phyloP scores from a whole-genome alignment of 2,888 invertebrate species.

The Spisula solida region DNA sequence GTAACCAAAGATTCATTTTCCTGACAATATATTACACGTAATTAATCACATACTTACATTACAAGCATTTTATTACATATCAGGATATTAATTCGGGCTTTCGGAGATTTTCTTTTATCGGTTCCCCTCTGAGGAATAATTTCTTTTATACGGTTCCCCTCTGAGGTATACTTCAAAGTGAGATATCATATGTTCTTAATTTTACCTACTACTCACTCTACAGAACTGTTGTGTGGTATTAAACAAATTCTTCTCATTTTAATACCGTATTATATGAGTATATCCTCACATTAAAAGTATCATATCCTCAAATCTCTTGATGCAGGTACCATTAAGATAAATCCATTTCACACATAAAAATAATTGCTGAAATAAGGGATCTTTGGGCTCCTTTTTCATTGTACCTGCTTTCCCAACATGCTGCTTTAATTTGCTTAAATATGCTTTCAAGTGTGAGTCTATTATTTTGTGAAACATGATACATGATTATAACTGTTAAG shows the following conservation, averaged over 20 bases:
- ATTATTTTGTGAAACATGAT: not conserved
- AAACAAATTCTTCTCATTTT: not conserved
- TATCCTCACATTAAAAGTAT: not conserved
- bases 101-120: not conserved
- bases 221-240: not conserved
- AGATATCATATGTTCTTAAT: not conserved
- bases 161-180: not conserved
- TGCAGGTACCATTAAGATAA: not conserved
- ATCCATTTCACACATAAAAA: constrained; percentile 13
- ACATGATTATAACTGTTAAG: not conserved
- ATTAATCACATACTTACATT: not conserved
- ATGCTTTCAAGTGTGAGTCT: not conserved
- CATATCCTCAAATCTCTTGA: not conserved
- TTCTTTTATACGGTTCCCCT: not conserved
- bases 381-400: not conserved
- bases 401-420: not conserved
- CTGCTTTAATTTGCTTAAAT: constrained; percentile 8
- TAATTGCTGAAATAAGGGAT: not conserved
- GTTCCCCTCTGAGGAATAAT: not conserved
- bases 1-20: not conserved
- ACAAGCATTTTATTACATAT: not conserved
- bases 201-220: not conserved
- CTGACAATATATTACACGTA: not conserved
- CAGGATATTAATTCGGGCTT: not conserved
- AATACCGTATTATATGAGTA: not conserved